Percentiles rank a stretch among this genome's conserved stretches.
These are phyloP conservation scores for Bombus affinis DNA, from an alignment of 1,140 invertebrate species.

Conservation along the genomic window DNA sequence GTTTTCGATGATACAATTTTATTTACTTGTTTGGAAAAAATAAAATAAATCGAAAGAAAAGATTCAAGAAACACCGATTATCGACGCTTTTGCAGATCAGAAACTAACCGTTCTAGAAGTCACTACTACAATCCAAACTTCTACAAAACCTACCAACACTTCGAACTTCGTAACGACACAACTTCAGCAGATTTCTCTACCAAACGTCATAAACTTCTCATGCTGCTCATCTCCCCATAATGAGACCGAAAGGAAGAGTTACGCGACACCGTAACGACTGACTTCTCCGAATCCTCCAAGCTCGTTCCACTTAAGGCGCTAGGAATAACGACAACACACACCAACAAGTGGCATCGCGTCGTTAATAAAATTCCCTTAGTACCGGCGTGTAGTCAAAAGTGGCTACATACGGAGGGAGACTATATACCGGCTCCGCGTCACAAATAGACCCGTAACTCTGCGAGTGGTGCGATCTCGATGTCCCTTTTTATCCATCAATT, in stretches of 20 bases:
- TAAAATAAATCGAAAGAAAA: no score
- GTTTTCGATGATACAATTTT: no score
- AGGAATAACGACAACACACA: not conserved
- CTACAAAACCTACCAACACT: not conserved
- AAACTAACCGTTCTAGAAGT: no score
- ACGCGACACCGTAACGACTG: no score
- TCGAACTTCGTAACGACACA: not conserved
- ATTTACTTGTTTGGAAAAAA: no score
- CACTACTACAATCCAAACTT: no score
- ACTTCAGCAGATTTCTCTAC: not conserved
- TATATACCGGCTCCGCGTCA: not conserved
- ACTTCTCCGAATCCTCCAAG: not conserved
- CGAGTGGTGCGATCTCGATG: not conserved
- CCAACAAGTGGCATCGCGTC: not conserved
- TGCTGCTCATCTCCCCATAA: not conserved
- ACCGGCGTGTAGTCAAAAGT: not conserved
- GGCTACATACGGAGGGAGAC: not conserved
- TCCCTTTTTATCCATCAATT: slow-evolving; percentile 21
- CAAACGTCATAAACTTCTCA: not conserved
- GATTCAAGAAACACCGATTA: no score
- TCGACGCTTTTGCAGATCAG: no score
- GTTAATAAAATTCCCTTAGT: slow-evolving; percentile 25
- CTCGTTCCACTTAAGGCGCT: not conserved
- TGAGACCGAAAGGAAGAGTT: not conserved
- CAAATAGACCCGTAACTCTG: slow-evolving; percentile 19